Evolutionary conservation across 2,888 invertebrate genomes (phyloP), one percentile per base, ranked within the genome.

Genomic region (Caenorhabditis sp.): DNA sequence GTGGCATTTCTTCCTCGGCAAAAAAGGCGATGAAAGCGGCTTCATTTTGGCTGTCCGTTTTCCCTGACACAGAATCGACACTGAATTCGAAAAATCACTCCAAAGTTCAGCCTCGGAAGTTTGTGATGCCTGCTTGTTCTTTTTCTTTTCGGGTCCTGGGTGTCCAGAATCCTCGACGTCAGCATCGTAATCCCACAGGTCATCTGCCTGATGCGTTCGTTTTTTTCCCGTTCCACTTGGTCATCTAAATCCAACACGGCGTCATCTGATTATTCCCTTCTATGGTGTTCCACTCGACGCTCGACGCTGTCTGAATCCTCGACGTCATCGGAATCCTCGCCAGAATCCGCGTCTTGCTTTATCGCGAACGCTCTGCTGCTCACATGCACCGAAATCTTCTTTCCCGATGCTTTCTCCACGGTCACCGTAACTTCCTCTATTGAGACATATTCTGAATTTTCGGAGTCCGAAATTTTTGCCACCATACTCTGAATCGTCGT

Each of bases 361-460:
- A 2, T 2, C n/a, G n/a, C 16, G 10, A 66, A 51, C 3, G 16
- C 2, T 26, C 56, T 56, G 41, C 41, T 38, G 4, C 22, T 16
- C 0, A 70, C 2, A 26, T 44, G 58, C 58, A 58, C 44, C 7
- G 14, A 8, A 38, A 70, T 70, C 19, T 19, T 38, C 26, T n/a
- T 26, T 22, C 58, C 76, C n/a, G 66, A 44, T 35, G 68, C 68
- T 22, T 12, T 16, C 41, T 63, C 63, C 12, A 77, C 41, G 6
- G 28, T 8, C 5, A 47, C 56, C 14, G 54, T 63, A 1, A 24
- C 51, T 10, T 41, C 16, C 49, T 66, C 28, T 1, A 58, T 31
- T 31, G 66, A 19, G 8, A 70, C 16, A n/a, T 54, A 59, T 61
- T 74, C 72, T 4, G 59, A 54, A 54, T 74, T 74, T 14, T 74